These are phyloP conservation scores for Rhopilema esculentum DNA, from an alignment of 30 jellyfish, hydroid and myxozoan genomes.

Conservation along the genomic window DNA sequence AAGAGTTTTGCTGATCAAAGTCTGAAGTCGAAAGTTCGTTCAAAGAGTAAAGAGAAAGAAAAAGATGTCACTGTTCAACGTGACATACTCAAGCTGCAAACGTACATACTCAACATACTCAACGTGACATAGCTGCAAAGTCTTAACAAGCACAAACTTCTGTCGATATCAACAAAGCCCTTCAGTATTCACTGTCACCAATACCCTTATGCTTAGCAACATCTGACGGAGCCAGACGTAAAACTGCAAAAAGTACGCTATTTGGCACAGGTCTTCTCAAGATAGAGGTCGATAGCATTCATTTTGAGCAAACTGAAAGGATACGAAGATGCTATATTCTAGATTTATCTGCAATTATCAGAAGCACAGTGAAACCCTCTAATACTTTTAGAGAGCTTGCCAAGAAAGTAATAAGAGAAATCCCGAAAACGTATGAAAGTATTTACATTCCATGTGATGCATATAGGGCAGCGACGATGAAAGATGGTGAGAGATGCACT, in stretches of 20 bases:
- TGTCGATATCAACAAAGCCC: too few species aligned
- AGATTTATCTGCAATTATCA: constrained; percentile 12
- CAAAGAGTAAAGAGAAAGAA: constrained; percentile 23
- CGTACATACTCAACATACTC: too few species aligned
- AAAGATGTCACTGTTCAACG: constrained; percentile 27
- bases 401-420: not conserved
- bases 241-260: too few species aligned
- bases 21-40: constrained; percentile 7
- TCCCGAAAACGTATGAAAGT: not conserved
- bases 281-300: too few species aligned
- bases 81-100: constrained; percentile 34
- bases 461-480: not conserved
- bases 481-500: constrained; percentile 4
- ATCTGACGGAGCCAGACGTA: too few species aligned
- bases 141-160: too few species aligned
- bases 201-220: too few species aligned
- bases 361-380: not conserved
- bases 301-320: too few species aligned
- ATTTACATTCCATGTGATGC: constrained; percentile 35
- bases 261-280: too few species aligned
- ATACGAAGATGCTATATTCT: constrained; percentile 21
- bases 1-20: constrained; percentile 15
- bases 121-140: too few species aligned
- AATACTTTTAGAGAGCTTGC: constrained; percentile 38
- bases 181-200: too few species aligned